phyloP scores from a whole-genome alignment of 2,113 vertebrate species.

The human (Homo sapiens) region DNA sequence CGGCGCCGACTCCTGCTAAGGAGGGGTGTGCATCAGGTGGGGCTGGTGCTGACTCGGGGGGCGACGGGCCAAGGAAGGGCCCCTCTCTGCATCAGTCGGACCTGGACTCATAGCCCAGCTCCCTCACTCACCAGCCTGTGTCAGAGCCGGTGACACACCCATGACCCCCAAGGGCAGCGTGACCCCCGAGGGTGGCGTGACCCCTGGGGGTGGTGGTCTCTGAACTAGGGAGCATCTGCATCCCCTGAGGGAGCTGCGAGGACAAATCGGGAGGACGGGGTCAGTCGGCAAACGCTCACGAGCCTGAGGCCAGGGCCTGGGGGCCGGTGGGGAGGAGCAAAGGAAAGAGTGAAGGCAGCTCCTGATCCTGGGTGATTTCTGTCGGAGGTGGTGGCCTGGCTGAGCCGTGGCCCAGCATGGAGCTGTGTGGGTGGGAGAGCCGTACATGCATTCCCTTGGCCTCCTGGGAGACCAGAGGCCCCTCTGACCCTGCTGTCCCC shows the following conservation, averaged over 20 bases:
- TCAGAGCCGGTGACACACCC: not conserved
- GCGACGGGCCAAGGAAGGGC: accelerated
- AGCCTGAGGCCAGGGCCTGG: not conserved
- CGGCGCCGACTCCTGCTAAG: too few relatives aligned
- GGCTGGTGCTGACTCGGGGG: too few relatives aligned
- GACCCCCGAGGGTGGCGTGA: not conserved
- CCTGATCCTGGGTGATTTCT: not conserved
- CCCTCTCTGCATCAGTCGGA: not conserved
- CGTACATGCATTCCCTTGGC: not conserved
- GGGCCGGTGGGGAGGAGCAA: not conserved
- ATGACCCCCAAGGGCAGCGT: not conserved
- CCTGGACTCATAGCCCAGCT: not conserved
- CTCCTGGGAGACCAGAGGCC: not conserved
- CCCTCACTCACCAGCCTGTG: not conserved
- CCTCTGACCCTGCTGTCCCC: not conserved
- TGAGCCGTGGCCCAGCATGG: too few relatives aligned
- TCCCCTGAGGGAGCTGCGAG: not conserved
- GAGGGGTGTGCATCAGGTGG: not conserved
- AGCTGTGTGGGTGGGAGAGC: not conserved
- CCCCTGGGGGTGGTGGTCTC: not conserved
- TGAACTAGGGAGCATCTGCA: accelerated
- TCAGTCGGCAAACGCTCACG: accelerated
- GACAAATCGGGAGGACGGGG: too few relatives aligned
- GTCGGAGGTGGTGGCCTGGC: accelerated
- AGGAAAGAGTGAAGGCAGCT: too few relatives aligned